Evolutionary conservation across 1,140 invertebrate genomes (phyloP), one percentile per base, ranked within the genome.

Genomic region (Tetramorium alpestre): DNA sequence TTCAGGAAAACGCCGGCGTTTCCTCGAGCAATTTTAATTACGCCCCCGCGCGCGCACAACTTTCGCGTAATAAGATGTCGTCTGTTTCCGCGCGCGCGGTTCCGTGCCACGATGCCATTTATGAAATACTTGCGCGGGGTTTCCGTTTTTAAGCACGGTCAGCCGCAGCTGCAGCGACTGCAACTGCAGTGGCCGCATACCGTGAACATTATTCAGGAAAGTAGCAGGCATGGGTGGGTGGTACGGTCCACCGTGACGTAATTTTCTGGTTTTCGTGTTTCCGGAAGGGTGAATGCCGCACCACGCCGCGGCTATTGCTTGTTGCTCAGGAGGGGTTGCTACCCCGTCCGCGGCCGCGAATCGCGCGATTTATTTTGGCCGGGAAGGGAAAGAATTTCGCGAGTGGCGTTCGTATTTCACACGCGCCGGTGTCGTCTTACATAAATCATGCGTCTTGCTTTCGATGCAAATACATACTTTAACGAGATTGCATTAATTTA

Each of bases 201-300:
- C 92, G 87, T 47, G 88, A 54, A 88, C 91, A 92, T 93, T 93
- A 92, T 93, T 93, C 92, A 92, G 89, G 80, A 73, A 70, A 86
- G 86, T 88, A 90, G 77, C 89, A 87, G 72, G 54, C 69, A 49
- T 51, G 64, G 54, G 72, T 16, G 73, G 44, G 44, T 62, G 65
- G 49, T 13, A 86, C 62, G 73, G 73, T 62, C 73, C 64, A 60
- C 86, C 87, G 87, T 90, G 90, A 93, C 90, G 92, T 93, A 92
- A 93, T 93, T 93, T 93, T 91, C 91, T 93, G 89, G 90, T 92
- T 92, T 90, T 87, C 89, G 89, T 84, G 82, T 92, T 88, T 90
- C 77, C 33, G 62, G 38, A 11, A 73, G 69, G 75, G 85, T 49
- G 77, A 73, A 33, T 25, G 22, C 25, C 64, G 28, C 56, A n/a